These are phyloP conservation scores for Hiodon tergisus DNA, from an alignment of 2,113 vertebrate genomes.

Conservation along the genomic window DNA sequence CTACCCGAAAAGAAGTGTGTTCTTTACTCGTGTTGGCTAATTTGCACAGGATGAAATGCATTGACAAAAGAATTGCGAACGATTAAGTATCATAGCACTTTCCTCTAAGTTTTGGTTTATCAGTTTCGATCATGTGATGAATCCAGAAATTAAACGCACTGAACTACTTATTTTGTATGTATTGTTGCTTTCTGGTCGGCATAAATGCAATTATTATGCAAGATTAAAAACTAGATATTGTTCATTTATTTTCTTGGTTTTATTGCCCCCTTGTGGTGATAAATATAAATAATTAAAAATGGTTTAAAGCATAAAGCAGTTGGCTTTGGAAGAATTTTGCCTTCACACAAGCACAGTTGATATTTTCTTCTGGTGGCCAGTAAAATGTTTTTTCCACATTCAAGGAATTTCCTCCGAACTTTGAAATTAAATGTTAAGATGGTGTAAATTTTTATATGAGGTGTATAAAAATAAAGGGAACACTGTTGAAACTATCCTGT, in stretches of 20 bases:
- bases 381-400: background rate
- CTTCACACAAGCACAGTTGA: background rate
- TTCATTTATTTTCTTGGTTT: slow-evolving; percentile 21
- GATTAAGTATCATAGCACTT: background rate
- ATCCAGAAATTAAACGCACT: background rate
- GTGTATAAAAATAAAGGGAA: too few relatives aligned
- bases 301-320: too few relatives aligned
- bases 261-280: slow-evolving; percentile 50
- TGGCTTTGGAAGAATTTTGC: too few relatives aligned
- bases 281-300: background rate
- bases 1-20: background rate
- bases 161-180: slow-evolving; percentile 12
- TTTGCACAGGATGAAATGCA: background rate
- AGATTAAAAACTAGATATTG: background rate
- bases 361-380: background rate
- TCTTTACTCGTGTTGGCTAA: background rate
- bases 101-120: background rate
- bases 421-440: too few relatives aligned
- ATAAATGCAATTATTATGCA: background rate
- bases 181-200: background rate
- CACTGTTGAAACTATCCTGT: too few relatives aligned
- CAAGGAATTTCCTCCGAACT: too few relatives aligned
- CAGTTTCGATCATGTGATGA: background rate
- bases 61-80: background rate
- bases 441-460: too few relatives aligned